Evolutionary conservation across 92 coral and sea anemone species (phyloP).

Genomic region (Ricordea florida): DNA sequence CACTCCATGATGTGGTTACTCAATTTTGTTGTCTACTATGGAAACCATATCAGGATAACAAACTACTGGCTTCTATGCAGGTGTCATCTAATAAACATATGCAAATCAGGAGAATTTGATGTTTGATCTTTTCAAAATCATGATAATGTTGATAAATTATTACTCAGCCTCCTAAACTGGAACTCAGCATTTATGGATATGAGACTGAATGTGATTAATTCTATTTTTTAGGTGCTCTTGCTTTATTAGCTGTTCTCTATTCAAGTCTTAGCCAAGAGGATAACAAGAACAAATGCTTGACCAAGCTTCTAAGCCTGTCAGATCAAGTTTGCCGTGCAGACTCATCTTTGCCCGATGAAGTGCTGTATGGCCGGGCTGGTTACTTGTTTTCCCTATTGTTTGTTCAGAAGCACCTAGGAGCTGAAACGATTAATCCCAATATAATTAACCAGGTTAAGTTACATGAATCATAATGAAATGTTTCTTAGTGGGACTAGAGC

Average conservation of each 20-base stretch:
- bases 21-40: no score
- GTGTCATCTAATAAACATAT: no score
- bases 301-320: constrained; percentile 65
- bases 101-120: no score
- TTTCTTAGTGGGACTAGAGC: no score
- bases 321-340: constrained; percentile 76
- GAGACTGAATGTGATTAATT: no score
- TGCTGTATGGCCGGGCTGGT: constrained; percentile 95
- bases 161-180: neutral
- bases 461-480: neutral
- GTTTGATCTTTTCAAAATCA: neutral
- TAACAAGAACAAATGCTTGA: constrained; percentile 58
- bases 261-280: constrained; percentile 65
- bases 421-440: constrained; percentile 51
- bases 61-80: no score
- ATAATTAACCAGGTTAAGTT: constrained; percentile 71
- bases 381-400: constrained; percentile 82
- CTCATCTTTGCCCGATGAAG: constrained; percentile 82
- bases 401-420: constrained; percentile 74
- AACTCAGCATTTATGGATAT: no score
- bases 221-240: constrained; percentile 70
- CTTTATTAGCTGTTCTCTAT: constrained; percentile 76
- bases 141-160: neutral
- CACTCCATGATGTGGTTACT: no score
- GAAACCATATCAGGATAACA: no score